A percentile compares a stretch with the other conserved stretches of the same genome.
phyloP scores from a whole-genome alignment of 2,797 vertebrate genomes.

The Kryptopterus vitreolus region DNA sequence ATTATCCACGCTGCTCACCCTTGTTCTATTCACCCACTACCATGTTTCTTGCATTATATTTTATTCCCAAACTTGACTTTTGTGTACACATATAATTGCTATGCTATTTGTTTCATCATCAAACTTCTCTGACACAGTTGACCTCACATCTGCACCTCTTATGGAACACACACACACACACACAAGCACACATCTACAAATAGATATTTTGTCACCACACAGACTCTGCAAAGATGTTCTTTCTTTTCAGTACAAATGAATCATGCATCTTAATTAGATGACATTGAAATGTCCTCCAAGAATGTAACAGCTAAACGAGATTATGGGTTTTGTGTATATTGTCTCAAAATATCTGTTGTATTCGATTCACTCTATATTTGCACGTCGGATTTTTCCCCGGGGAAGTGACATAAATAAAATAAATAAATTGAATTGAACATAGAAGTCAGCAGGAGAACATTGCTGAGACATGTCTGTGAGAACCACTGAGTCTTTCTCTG shows the following conservation, averaged over 20 bases:
- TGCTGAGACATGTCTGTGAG: slow-evolving; percentile 5
- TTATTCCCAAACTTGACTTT: too few relatives aligned
- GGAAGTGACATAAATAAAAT: slow-evolving; percentile 25
- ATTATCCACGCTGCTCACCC: too few relatives aligned
- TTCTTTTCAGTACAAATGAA: background rate
- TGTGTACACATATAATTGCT: too few relatives aligned
- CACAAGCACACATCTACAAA: too few relatives aligned
- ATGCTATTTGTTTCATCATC: too few relatives aligned
- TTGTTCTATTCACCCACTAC: too few relatives aligned
- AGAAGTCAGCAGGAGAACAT: slow-evolving; percentile 1
- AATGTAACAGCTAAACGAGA: background rate
- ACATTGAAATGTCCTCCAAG: too few relatives aligned
- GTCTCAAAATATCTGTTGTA: slow-evolving; percentile 15
- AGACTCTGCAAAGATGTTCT: background rate
- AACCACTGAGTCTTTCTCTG: slow-evolving; percentile 4
- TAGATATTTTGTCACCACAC: background rate
- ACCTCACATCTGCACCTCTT: too few relatives aligned
- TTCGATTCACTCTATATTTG: slow-evolving; percentile 4
- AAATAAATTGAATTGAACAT: too few relatives aligned
- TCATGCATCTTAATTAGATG: background rate
- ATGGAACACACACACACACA: too few relatives aligned
- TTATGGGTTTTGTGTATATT: background rate
- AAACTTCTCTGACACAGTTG: too few relatives aligned
- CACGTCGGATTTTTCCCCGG: slow-evolving; percentile 5
- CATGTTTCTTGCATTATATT: too few relatives aligned